Percentiles rank a stretch among this genome's conserved stretches.
These are phyloP conservation scores for Cerastis leucographa DNA, from an alignment of 2,888 invertebrate genomes.

Conservation along the genomic window DNA sequence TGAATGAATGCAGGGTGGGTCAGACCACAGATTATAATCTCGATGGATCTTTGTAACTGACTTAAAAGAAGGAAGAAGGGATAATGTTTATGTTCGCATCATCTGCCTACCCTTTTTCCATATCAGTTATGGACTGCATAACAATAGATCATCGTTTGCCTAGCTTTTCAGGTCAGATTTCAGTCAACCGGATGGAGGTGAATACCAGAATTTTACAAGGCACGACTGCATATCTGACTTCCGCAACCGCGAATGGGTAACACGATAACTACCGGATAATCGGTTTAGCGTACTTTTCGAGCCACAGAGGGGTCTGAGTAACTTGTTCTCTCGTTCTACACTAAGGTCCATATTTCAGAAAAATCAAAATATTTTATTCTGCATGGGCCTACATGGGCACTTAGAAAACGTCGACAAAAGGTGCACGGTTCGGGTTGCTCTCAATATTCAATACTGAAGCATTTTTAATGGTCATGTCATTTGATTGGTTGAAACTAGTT, in stretches of 20 bases:
- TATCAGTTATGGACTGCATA: no score
- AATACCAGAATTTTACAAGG: not conserved
- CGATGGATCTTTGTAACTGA: not conserved
- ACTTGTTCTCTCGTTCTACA: not conserved
- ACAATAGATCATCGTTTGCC: no score
- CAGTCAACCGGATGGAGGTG: not conserved
- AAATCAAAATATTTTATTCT: no score
- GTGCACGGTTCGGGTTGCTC: no score
- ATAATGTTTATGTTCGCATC: not conserved
- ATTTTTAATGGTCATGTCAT: no score
- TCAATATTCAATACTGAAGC: no score
- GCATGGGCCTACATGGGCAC: no score
- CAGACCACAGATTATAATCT: conserved; percentile 17
- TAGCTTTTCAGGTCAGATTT: not conserved
- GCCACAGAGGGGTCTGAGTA: no score
- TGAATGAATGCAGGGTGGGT: not conserved
- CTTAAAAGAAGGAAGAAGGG: not conserved
- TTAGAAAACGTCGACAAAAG: no score
- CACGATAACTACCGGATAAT: not conserved
- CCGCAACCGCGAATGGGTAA: not conserved
- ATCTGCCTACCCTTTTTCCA: not conserved
- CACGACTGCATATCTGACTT: not conserved
- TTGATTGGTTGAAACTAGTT: no score
- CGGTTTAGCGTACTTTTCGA: not conserved
- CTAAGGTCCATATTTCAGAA: no score